These are phyloP conservation scores for Ethmia dodecea DNA, from an alignment of 2,888 invertebrate species.

Conservation along the genomic window DNA sequence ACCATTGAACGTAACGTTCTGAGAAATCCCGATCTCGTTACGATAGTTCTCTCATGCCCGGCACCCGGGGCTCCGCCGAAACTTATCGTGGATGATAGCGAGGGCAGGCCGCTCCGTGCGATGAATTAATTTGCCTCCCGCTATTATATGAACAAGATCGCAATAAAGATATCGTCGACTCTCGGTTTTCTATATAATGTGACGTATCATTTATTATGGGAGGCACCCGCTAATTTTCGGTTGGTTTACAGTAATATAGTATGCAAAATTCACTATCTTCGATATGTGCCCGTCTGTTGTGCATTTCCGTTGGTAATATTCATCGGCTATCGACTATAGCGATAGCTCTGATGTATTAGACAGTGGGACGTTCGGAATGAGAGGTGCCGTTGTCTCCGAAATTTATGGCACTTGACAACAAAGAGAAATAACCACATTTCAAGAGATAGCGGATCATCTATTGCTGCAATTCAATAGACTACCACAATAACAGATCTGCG, in stretches of 20 bases:
- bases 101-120: conserved; percentile 46
- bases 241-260: conserved; percentile 38
- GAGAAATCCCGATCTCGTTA: conserved; percentile 63
- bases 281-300: conserved; percentile 20
- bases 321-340: conserved; percentile 7
- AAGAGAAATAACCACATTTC: conserved; percentile 33
- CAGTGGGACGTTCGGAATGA: conserved; percentile 29
- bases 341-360: conserved; percentile 33
- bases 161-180: conserved; percentile 56
- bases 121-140: conserved; percentile 67
- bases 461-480: background rate
- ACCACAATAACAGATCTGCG: too few relatives aligned
- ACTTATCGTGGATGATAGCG: conserved; percentile 51
- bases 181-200: conserved; percentile 35
- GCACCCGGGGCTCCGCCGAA: conserved; percentile 42
- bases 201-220: conserved; percentile 35
- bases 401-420: conserved; percentile 42
- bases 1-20: conserved; percentile 50
- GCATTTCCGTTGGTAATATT: background rate
- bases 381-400: conserved; percentile 38
- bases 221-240: conserved; percentile 44
- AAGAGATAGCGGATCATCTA: conserved; percentile 15
- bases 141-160: conserved; percentile 61
- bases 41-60: conserved; percentile 58
- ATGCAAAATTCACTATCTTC: conserved; percentile 28